Conservation (phyloP, 2,888 invertebrate genomes). For the Cheilosia soror region DNA sequence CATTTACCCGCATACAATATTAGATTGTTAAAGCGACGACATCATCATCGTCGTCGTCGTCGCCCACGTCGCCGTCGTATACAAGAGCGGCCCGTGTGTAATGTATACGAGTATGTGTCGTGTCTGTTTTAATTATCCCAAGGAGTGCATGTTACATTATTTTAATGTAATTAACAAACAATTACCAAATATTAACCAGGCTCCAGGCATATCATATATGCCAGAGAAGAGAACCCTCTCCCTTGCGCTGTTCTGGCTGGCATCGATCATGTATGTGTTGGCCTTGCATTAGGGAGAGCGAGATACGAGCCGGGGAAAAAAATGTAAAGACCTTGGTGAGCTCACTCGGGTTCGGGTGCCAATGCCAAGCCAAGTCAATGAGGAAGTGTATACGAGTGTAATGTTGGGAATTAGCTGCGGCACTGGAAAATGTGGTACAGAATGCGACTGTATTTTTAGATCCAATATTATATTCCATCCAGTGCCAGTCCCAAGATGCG, state of each 20-base stretch:
- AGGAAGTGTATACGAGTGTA: conserved; percentile 57
- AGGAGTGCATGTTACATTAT: conserved; percentile 67
- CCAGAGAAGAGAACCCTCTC: not conserved
- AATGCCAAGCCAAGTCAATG: conserved; percentile 14
- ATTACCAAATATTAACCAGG: conserved; percentile 55
- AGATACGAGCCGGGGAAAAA: not conserved
- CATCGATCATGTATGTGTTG: conserved; percentile 21
- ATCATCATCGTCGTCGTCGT: not conserved
- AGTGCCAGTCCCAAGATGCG: conserved; percentile 64
- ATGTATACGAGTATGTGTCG: not conserved
- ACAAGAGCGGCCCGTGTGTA: not conserved
- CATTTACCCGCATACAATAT: conserved; percentile 40
- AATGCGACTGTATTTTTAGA: conserved; percentile 48
- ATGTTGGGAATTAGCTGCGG: conserved; percentile 53
- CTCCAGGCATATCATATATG: conserved; percentile 23
- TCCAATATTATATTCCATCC: conserved; percentile 62
- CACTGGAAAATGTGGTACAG: conserved; percentile 24
- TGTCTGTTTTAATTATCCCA: conserved; percentile 62
- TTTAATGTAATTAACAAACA: conserved; percentile 71
- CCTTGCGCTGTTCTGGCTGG: conserved; percentile 3
- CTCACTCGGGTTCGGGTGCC: not conserved
- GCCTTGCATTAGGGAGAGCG: not conserved
- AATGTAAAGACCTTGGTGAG: conserved; percentile 44
- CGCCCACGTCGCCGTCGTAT: too few species aligned
- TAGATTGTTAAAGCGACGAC: too few species aligned